Percentiles rank a stretch among this genome's conserved stretches.
phyloP scores from a whole-genome alignment of 2,888 invertebrate genomes.

The Gasteruption jaculator region DNA sequence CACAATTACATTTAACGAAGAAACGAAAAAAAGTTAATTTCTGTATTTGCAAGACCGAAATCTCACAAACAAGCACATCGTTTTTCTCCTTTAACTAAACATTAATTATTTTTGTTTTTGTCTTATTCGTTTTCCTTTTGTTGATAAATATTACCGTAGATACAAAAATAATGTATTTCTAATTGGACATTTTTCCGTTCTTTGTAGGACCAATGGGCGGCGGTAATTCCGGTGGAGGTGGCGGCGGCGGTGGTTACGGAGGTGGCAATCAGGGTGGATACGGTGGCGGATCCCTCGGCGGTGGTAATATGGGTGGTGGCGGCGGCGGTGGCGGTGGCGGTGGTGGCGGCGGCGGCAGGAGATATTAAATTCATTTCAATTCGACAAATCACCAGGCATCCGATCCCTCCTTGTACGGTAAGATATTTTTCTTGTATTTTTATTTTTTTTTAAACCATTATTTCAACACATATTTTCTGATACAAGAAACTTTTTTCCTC shows the following conservation, averaged over 20 bases:
- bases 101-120: neutral
- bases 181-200: constrained; percentile 12
- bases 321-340: constrained; percentile 37
- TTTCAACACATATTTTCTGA: too few species aligned
- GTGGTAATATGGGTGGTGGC: constrained; percentile 50
- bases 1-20: too few species aligned
- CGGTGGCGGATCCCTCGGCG: constrained; percentile 48
- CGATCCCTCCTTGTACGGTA: constrained; percentile 38
- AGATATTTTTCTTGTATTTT: too few species aligned
- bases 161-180: constrained; percentile 21
- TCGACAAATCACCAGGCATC: constrained; percentile 16
- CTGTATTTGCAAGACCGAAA: too few species aligned
- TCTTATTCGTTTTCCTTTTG: constrained; percentile 11
- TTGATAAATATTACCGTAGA: neutral
- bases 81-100: neutral
- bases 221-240: constrained; percentile 53
- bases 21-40: too few species aligned
- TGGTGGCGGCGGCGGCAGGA: constrained; percentile 48
- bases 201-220: constrained; percentile 39
- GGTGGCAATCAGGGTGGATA: constrained; percentile 50
- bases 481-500: constrained; percentile 3
- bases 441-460: too few species aligned
- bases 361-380: constrained; percentile 37
- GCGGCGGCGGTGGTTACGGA: constrained; percentile 51
- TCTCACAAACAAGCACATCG: neutral